A percentile compares a stretch with the other conserved stretches of the same genome.
Evolutionary conservation across 1,140 invertebrate species (phyloP).

Genomic region (Zaprionus kolodkinae): DNA sequence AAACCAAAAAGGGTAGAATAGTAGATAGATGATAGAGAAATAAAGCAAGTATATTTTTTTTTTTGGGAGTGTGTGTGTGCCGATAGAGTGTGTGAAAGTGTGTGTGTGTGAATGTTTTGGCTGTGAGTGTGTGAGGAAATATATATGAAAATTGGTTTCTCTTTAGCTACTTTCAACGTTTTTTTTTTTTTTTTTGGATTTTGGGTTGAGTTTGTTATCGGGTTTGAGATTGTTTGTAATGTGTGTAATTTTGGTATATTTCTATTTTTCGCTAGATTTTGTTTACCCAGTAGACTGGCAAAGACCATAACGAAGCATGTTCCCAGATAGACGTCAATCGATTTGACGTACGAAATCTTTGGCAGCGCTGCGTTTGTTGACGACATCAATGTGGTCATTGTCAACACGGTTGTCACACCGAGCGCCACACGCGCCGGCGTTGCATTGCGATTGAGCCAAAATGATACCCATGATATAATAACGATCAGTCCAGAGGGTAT

Average conservation of each 20-base stretch:
- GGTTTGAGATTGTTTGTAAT: conserved; percentile 24
- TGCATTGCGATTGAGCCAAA: conserved; percentile 96
- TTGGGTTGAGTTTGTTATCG: conserved; percentile 43
- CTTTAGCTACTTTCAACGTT: conserved; percentile 51
- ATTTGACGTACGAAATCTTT: conserved; percentile 99
- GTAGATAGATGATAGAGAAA: not conserved
- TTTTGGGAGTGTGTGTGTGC: conserved; percentile 24
- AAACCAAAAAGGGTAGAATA: not conserved
- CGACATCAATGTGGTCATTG: conserved; percentile 99
- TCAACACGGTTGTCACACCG: conserved; percentile 98
- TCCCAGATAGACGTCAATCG: conserved; percentile 98
- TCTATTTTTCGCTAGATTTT: conserved; percentile 67
- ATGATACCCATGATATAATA: conserved; percentile 99
- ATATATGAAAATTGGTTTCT: conserved; percentile 54
- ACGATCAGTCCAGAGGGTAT: conserved; percentile 99
- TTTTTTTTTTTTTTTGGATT: conserved; percentile 52
- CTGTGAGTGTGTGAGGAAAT: conserved; percentile 29
- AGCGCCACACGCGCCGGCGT: conserved; percentile 98
- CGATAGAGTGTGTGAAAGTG: conserved; percentile 34
- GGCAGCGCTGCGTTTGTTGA: conserved; percentile 98
- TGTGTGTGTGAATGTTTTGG: conserved; percentile 27
- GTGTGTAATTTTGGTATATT: conserved; percentile 26
- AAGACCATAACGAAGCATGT: conserved; percentile 99
- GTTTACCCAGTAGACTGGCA: conserved; percentile 95
- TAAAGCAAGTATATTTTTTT: conserved; percentile 23